Percentiles rank a stretch among this genome's conserved stretches.
These are phyloP conservation scores for Phymorhynchus buccinoides DNA, from an alignment of 1,140 invertebrate genomes.

Conservation along the genomic window DNA sequence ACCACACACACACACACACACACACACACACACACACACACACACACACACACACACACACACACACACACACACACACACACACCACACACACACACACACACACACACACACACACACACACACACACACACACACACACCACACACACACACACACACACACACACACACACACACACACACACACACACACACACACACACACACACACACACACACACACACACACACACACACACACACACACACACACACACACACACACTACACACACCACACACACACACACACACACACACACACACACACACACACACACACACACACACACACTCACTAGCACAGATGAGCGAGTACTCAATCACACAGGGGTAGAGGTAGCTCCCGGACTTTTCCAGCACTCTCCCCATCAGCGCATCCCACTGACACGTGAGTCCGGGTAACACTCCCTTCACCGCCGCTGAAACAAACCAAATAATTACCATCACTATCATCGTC, in stretches of 20 bases:
- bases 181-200: background rate
- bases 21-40: background rate
- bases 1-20: background rate
- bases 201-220: background rate
- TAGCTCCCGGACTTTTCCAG: slow-evolving; percentile 78
- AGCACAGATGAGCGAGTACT: slow-evolving; percentile 94
- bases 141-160: too few relatives aligned
- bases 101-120: too few relatives aligned
- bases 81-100: background rate
- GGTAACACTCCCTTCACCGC: slow-evolving; percentile 22
- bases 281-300: background rate
- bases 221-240: background rate
- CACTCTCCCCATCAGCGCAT: slow-evolving; percentile 56
- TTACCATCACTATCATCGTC: background rate
- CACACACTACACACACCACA: background rate
- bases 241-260: background rate
- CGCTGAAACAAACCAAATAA: background rate
- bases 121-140: too few relatives aligned
- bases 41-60: background rate
- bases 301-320: background rate
- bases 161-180: too few relatives aligned
- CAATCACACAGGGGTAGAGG: slow-evolving; percentile 95
- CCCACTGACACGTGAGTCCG: slow-evolving; percentile 49
- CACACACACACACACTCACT: background rate
- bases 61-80: background rate